phyloP scores from a whole-genome alignment of 2,888 invertebrate species.

The Smittia sp. region DNA sequence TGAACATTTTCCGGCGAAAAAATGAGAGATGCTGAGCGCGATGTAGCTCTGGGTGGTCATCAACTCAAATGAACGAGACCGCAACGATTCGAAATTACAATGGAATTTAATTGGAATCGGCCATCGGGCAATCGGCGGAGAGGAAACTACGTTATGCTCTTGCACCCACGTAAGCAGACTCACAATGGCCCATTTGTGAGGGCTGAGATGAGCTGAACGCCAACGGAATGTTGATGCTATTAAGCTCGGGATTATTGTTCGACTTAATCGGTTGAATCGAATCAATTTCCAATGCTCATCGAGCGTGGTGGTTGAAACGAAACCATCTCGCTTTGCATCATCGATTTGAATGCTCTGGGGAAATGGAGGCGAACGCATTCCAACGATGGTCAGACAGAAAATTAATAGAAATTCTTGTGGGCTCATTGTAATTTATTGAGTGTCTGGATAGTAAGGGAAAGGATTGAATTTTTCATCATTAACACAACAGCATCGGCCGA shows the following conservation, averaged over 20 bases:
- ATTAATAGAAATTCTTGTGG: slow-evolving; percentile 14
- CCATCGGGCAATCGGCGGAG: slow-evolving; percentile 1
- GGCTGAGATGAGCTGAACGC: not conserved
- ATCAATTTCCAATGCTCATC: slow-evolving; percentile 15
- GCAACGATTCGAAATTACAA: slow-evolving; percentile 13
- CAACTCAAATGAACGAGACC: not conserved
- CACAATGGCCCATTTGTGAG: slow-evolving; percentile 9
- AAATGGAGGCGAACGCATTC: slow-evolving; percentile 1
- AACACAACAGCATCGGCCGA: not conserved
- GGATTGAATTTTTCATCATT: slow-evolving; percentile 21
- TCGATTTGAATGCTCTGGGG: slow-evolving; percentile 6
- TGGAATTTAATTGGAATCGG: slow-evolving; percentile 39
- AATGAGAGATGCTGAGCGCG: not conserved
- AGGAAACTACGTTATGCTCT: not conserved
- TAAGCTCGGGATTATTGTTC: slow-evolving; percentile 24
- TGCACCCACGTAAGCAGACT: slow-evolving; percentile 23
- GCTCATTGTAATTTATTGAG: slow-evolving; percentile 2
- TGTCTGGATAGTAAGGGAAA: not conserved
- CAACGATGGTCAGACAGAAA: slow-evolving; percentile 29
- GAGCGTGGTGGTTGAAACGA: not conserved
- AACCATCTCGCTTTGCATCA: not conserved
- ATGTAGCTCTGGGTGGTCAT: slow-evolving; percentile 31
- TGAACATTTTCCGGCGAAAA: not conserved
- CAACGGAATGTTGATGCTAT: slow-evolving; percentile 36
- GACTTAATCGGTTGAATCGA: slow-evolving; percentile 31